Percentiles rank a stretch among this genome's conserved stretches.
Conservation (phyloP, 2,888 invertebrate genomes). For the Parascotia fuliginaria region DNA sequence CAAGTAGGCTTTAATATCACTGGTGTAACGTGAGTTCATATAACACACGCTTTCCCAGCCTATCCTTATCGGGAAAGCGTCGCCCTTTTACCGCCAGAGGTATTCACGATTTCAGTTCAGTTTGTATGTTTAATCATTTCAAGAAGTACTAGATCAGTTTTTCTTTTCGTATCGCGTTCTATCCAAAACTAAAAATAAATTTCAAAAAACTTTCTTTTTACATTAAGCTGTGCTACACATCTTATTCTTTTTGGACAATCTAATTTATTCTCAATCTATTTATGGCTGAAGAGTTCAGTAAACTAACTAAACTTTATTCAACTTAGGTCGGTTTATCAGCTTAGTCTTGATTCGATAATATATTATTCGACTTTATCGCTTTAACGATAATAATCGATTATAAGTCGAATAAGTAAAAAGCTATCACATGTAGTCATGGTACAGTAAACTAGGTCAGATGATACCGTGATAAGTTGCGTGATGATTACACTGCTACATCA, state of each 20-base stretch:
- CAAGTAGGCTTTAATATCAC: too few relatives aligned
- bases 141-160: too few relatives aligned
- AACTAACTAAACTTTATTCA: background rate
- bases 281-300: constrained; percentile 11
- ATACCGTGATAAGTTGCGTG: constrained; percentile 35
- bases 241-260: background rate
- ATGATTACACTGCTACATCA: constrained; percentile 26
- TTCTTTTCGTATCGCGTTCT: too few relatives aligned
- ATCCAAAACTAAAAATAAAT: too few relatives aligned
- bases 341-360: constrained; percentile 16
- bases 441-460: constrained; percentile 65
- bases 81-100: too few relatives aligned
- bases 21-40: too few relatives aligned
- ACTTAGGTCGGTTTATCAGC: background rate
- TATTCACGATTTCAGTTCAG: too few relatives aligned
- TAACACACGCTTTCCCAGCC: too few relatives aligned
- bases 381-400: constrained; percentile 45
- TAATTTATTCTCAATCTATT: constrained; percentile 13
- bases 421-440: constrained; percentile 64
- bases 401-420: constrained; percentile 53
- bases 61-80: too few relatives aligned
- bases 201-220: too few relatives aligned
- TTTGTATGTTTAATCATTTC: too few relatives aligned
- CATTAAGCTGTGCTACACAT: background rate
- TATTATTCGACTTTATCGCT: constrained; percentile 24